Percentiles rank a stretch among this genome's conserved stretches.
These are phyloP conservation scores for Euwallacea similis DNA, from an alignment of 1,140 invertebrate species.

Conservation along the genomic window DNA sequence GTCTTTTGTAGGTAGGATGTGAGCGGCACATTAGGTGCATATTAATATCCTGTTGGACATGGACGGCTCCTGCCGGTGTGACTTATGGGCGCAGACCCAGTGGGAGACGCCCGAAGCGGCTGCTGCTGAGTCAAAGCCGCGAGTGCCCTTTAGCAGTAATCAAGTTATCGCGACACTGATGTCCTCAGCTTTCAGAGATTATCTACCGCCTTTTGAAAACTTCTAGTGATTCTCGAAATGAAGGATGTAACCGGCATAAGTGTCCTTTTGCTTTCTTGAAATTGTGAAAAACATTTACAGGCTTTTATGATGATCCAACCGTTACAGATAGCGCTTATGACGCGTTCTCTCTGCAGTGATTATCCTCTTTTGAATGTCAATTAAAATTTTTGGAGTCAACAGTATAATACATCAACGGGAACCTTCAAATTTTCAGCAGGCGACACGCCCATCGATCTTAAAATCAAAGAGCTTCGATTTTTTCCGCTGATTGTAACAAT, in stretches of 20 bases:
- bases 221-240: too few relatives aligned
- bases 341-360: too few relatives aligned
- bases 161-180: constrained; percentile 30
- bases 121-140: constrained; percentile 16
- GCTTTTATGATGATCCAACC: too few relatives aligned
- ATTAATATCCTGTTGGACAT: constrained; percentile 48
- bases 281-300: too few relatives aligned
- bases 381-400: too few relatives aligned
- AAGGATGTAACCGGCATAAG: too few relatives aligned
- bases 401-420: not conserved
- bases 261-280: too few relatives aligned
- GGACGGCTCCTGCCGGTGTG: constrained; percentile 45
- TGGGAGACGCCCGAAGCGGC: constrained; percentile 21
- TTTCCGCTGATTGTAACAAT: constrained; percentile 16
- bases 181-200: not conserved
- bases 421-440: not conserved
- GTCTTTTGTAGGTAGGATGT: constrained; percentile 41
- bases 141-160: constrained; percentile 23
- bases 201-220: not conserved
- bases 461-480: constrained; percentile 11
- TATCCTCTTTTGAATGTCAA: too few relatives aligned
- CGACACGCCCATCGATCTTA: constrained; percentile 1
- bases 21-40: constrained; percentile 45
- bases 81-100: constrained; percentile 39
- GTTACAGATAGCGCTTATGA: too few relatives aligned